Evolutionary conservation across 2,797 vertebrate species (phyloP).

Genomic region (Pipistrellus nathusii): DNA sequence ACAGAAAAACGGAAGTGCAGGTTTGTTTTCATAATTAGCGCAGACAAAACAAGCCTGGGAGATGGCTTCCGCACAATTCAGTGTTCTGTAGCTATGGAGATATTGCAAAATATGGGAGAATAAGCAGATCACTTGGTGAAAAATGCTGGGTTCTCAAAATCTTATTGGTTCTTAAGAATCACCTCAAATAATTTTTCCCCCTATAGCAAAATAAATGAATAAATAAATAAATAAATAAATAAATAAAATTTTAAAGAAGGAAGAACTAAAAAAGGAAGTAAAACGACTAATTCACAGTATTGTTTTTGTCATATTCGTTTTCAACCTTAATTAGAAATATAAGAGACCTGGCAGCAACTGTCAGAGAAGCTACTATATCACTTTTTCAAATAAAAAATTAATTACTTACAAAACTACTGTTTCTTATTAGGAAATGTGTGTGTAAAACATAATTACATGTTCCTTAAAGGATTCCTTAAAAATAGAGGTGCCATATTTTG

Average conservation of each 20-base stretch:
- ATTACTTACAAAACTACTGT: background rate
- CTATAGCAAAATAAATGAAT: background rate
- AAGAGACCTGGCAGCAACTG: background rate
- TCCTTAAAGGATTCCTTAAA: background rate
- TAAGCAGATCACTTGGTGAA: background rate
- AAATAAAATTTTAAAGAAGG: background rate
- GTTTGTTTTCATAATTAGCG: conserved; percentile 10
- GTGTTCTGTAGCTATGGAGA: background rate
- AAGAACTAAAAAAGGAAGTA: background rate
- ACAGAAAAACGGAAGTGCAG: background rate
- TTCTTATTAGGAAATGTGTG: background rate
- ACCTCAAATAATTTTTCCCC: conserved; percentile 3
- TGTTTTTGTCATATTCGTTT: background rate
- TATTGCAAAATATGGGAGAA: background rate
- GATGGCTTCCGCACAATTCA: background rate
- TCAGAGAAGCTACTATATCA: background rate
- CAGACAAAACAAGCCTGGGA: background rate
- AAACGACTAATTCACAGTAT: background rate
- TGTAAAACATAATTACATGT: background rate
- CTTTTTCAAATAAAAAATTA: background rate
- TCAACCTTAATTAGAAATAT: background rate
- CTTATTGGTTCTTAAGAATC: background rate
- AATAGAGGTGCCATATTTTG: background rate
- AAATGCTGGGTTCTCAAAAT: conserved; percentile 11
- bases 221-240: background rate